A percentile compares a stretch with the other conserved stretches of the same genome.
phyloP scores from a whole-genome alignment of 2,888 invertebrate genomes.

The Plebejus melissa region DNA sequence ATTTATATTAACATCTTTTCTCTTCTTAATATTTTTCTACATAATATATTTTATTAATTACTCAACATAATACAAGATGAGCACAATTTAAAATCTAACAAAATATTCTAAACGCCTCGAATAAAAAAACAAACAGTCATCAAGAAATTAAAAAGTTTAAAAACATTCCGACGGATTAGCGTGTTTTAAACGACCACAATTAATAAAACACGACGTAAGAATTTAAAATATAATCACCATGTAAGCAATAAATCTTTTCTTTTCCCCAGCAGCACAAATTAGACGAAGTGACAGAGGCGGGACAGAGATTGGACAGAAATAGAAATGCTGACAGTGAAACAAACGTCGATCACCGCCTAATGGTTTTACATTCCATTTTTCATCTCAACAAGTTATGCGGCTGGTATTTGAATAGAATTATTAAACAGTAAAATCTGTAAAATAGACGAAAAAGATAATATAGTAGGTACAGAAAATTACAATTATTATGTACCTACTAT shows the following conservation, averaged over 20 bases:
- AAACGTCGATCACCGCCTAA: constrained; percentile 63
- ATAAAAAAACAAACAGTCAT: background rate
- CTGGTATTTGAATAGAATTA: background rate
- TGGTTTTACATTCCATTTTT: constrained; percentile 70
- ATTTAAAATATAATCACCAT: constrained; percentile 35
- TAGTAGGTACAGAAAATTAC: background rate
- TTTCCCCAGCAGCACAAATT: constrained; percentile 68
- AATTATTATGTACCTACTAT: too few relatives aligned
- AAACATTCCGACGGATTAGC: background rate
- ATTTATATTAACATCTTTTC: too few relatives aligned
- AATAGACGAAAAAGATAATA: too few relatives aligned
- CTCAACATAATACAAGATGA: background rate
- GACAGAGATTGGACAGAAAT: constrained; percentile 67
- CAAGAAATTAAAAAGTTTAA: background rate
- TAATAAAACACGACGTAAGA: constrained; percentile 33
- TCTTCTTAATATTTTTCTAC: too few relatives aligned
- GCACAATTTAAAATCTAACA: background rate
- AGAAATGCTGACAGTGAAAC: constrained; percentile 69
- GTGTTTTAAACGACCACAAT: constrained; percentile 4
- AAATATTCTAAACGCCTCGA: background rate
- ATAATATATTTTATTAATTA: too few relatives aligned
- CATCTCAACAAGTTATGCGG: constrained; percentile 52
- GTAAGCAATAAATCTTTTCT: constrained; percentile 64
- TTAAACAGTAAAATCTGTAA: background rate
- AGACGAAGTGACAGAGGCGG: constrained; percentile 70